Evolutionary conservation across 2,888 invertebrate genomes (phyloP).

Genomic region (Microdon myrmicae): DNA sequence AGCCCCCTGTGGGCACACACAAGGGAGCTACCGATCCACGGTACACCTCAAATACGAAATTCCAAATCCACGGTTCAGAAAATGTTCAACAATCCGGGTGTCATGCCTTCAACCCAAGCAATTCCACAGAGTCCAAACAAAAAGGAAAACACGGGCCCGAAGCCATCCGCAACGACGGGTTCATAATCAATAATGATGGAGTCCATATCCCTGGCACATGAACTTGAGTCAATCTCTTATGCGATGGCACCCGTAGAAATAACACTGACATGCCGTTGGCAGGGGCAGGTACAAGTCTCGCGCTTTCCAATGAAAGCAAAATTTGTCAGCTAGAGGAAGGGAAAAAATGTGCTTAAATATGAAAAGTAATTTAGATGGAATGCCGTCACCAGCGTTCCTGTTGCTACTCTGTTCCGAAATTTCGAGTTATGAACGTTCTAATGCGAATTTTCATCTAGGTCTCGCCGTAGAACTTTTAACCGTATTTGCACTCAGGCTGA

Average conservation of each 20-base stretch:
- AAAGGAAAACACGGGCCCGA: constrained; percentile 13
- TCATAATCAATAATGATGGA: constrained; percentile 46
- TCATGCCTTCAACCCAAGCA: constrained; percentile 13
- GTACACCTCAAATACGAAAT: too few species aligned
- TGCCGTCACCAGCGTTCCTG: too few species aligned
- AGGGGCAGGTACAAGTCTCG: constrained; percentile 37
- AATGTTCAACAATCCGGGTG: constrained; percentile 42
- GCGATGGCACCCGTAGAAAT: background rate
- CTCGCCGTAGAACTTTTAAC: background rate
- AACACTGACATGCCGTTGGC: too few species aligned
- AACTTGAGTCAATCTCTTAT: constrained; percentile 5
- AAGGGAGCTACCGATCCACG: constrained; percentile 28
- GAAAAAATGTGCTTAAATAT: too few species aligned
- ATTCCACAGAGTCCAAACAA: constrained; percentile 4
- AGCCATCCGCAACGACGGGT: constrained; percentile 14
- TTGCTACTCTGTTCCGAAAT: constrained; percentile 24
- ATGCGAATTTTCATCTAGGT: constrained; percentile 20
- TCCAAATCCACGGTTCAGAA: constrained; percentile 28
- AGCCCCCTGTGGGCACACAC: too few species aligned
- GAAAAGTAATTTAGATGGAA: too few species aligned
- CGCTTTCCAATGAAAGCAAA: constrained; percentile 47
- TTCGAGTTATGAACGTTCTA: constrained; percentile 39
- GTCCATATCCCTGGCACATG: constrained; percentile 22
- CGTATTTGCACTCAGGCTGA: constrained; percentile 5
- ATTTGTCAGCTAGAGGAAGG: too few species aligned